These are phyloP conservation scores for Trachymyrmex cornetzi DNA, from an alignment of 1,140 invertebrate species.

Conservation along the genomic window DNA sequence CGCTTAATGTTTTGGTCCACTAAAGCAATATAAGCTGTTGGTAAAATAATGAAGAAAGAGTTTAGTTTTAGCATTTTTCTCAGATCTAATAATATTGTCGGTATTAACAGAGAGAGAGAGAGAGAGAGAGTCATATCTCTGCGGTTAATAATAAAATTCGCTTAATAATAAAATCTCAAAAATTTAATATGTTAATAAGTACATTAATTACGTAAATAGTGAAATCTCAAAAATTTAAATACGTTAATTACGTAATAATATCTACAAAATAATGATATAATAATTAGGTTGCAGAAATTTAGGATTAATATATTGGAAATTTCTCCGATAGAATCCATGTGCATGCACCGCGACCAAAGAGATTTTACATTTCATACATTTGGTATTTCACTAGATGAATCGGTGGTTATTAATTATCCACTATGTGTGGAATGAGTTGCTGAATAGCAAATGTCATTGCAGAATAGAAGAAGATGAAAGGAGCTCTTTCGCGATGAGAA, in stretches of 20 bases:
- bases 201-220: background rate
- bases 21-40: conserved; percentile 31
- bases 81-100: background rate
- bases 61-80: conserved; percentile 9
- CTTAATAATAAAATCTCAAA: background rate
- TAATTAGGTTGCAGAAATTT: conserved; percentile 35
- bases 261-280: conserved; percentile 25
- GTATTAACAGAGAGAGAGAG: background rate
- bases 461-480: conserved; percentile 28
- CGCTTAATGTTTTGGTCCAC: conserved; percentile 61
- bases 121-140: conserved; percentile 9
- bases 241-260: conserved; percentile 27
- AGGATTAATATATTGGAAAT: conserved; percentile 4
- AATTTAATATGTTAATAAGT: background rate
- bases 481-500: conserved; percentile 17
- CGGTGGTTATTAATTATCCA: conserved; percentile 53
- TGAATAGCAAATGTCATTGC: conserved; percentile 60
- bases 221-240: background rate
- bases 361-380: conserved; percentile 54
- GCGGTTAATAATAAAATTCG: background rate
- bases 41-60: conserved; percentile 16
- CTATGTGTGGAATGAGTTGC: conserved; percentile 16
- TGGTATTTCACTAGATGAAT: conserved; percentile 36
- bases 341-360: conserved; percentile 16
- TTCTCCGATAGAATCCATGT: conserved; percentile 27